Conservation (phyloP, 2,797 vertebrate genomes). For the Cynodonichthys magdalenae region DNA sequence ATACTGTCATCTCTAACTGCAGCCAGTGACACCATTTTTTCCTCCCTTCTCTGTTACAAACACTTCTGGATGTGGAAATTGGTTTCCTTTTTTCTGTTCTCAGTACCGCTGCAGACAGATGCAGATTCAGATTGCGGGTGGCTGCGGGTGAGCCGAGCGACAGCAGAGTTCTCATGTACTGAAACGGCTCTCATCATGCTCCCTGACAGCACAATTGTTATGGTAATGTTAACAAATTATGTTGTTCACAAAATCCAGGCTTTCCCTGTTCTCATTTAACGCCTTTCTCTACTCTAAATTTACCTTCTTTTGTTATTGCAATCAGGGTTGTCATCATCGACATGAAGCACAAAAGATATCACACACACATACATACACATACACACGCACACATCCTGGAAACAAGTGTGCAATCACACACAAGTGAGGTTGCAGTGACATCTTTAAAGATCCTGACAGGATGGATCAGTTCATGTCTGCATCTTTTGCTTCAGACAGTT, state of each 20-base stretch:
- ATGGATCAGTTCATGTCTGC: constrained; percentile 11
- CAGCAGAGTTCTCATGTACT: constrained; percentile 13
- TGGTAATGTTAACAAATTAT: constrained; percentile 55
- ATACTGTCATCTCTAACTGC: constrained; percentile 23
- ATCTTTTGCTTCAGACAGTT: constrained; percentile 27
- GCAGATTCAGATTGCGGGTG: constrained; percentile 26
- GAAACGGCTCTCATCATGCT: constrained; percentile 30
- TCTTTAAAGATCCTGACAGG: not conserved
- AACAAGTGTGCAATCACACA: constrained; percentile 6
- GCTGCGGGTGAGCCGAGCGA: constrained; percentile 20
- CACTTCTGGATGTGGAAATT: constrained; percentile 15
- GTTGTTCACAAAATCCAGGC: constrained; percentile 45
- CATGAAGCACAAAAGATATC: constrained; percentile 38
- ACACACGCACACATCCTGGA: not conserved
- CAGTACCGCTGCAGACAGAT: constrained; percentile 5
- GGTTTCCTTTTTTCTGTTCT: constrained; percentile 8
- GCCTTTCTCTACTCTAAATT: constrained; percentile 47
- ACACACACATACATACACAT: constrained; percentile 6
- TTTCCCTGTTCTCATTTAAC: constrained; percentile 40
- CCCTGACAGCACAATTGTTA: constrained; percentile 51
- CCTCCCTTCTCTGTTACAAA: constrained; percentile 8
- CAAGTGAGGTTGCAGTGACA: constrained; percentile 5
- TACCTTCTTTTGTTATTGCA: constrained; percentile 55
- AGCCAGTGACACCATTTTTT: not conserved
- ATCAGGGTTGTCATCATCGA: constrained; percentile 62